A percentile compares a stretch with the other conserved stretches of the same genome.
Conservation (phyloP, 2,888 invertebrate species). For the Drosophila nigricruria region DNA sequence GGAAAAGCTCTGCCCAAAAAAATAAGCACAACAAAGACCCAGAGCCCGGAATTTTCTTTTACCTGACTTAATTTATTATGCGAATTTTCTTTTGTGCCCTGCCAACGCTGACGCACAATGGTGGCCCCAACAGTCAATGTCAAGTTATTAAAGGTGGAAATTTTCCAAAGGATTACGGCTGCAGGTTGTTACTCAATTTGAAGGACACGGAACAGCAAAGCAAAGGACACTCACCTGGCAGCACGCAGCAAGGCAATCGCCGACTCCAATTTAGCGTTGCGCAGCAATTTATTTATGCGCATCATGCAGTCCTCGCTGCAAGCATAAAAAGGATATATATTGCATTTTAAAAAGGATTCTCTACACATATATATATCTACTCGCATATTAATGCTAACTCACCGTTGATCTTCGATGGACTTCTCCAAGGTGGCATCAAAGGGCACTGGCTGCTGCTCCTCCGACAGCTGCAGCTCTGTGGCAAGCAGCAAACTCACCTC, state of each 20-base stretch:
- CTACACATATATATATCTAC: not conserved
- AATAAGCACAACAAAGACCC: slow-evolving; percentile 12
- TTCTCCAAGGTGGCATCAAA: slow-evolving; percentile 95
- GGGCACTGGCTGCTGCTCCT: slow-evolving; percentile 88
- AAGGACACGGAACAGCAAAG: slow-evolving; percentile 19
- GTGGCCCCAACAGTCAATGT: slow-evolving; percentile 70
- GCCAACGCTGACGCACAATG: slow-evolving; percentile 28
- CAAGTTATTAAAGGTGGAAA: slow-evolving; percentile 71
- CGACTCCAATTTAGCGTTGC: slow-evolving; percentile 90
- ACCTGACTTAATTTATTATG: slow-evolving; percentile 76
- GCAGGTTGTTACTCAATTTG: slow-evolving; percentile 53
- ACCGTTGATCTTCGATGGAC: slow-evolving; percentile 96
- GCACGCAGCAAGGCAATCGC: slow-evolving; percentile 93
- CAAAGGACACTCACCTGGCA: slow-evolving; percentile 87
- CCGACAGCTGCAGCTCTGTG: slow-evolving; percentile 84
- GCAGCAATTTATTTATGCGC: slow-evolving; percentile 92
- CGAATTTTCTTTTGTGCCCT: slow-evolving; percentile 68
- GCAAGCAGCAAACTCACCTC: slow-evolving; percentile 88
- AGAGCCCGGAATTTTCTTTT: slow-evolving; percentile 30
- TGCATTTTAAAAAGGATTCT: not conserved
- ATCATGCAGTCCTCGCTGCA: slow-evolving; percentile 94
- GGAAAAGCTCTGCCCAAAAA: slow-evolving; percentile 15
- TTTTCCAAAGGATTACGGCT: slow-evolving; percentile 62
- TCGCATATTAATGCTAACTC: slow-evolving; percentile 6
- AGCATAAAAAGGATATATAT: slow-evolving; percentile 45